These are phyloP conservation scores for Porites divaricata DNA, from an alignment of 92 coral and sea anemone genomes.

Conservation along the genomic window DNA sequence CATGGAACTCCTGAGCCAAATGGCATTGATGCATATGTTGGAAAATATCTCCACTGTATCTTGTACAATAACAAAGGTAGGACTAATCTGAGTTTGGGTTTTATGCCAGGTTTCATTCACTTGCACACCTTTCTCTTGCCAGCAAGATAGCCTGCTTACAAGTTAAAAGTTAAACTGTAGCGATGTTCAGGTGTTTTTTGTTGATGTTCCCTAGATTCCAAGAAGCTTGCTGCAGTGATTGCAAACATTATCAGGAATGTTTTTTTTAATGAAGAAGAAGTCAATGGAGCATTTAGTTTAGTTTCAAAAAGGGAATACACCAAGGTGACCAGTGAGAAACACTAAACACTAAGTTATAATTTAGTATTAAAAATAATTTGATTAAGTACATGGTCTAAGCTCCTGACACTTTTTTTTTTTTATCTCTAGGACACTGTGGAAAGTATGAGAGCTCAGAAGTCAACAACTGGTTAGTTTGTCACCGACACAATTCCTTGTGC, in stretches of 20 bases:
- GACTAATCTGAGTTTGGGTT: neutral
- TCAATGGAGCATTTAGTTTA: conserved; percentile 58
- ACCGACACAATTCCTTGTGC: no score
- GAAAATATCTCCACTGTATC: conserved; percentile 23
- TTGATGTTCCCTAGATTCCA: conserved; percentile 43
- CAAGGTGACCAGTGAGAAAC: conserved; percentile 38
- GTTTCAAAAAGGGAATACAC: conserved; percentile 59
- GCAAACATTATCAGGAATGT: conserved; percentile 49
- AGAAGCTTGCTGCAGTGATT: conserved; percentile 54
- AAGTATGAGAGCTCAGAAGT: conserved; percentile 88
- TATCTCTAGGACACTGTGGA: conserved; percentile 73
- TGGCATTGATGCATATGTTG: conserved; percentile 15
- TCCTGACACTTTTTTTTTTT: neutral
- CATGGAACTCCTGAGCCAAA: conserved; percentile 18
- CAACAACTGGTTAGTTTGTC: conserved; percentile 77
- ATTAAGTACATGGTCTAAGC: neutral
- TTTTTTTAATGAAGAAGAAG: conserved; percentile 69
- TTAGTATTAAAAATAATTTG: neutral
- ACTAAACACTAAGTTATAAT: neutral
- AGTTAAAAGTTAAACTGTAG: neutral
- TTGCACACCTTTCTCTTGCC: neutral
- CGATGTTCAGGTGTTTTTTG: no score
- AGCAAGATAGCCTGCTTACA: neutral
- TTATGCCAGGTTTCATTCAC: neutral
- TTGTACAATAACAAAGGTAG: conserved; percentile 35